A percentile compares a stretch with the other conserved stretches of the same genome.
Evolutionary conservation across 2,797 vertebrate species (phyloP).

Genomic region (Martes flavigula): DNA sequence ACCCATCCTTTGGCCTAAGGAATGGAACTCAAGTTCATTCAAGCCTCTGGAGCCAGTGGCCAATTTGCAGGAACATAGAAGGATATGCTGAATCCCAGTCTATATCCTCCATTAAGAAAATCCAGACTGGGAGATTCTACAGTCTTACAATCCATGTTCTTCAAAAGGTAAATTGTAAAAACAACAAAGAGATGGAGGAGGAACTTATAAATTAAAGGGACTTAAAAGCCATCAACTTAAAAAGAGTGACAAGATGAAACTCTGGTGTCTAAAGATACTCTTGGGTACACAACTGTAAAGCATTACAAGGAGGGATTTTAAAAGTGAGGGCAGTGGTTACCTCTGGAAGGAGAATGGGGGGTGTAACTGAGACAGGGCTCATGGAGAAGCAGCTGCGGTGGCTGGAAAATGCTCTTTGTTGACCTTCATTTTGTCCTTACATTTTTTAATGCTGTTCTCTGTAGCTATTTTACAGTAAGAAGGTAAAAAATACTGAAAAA

Average conservation of each 20-base stretch:
- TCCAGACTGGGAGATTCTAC: background rate
- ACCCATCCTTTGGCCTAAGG: background rate
- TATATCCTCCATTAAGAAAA: background rate
- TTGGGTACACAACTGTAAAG: background rate
- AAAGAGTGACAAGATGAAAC: background rate
- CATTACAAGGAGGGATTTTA: background rate
- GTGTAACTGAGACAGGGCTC: background rate
- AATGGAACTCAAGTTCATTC: background rate
- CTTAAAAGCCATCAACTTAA: background rate
- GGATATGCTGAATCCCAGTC: background rate
- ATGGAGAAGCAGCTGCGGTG: background rate
- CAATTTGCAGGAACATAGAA: background rate
- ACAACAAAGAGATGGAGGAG: background rate
- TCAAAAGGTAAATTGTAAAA: background rate
- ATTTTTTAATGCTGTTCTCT: background rate
- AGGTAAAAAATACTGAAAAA: background rate
- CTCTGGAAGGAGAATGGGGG: background rate
- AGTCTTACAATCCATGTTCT: background rate
- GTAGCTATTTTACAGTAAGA: constrained; percentile 1
- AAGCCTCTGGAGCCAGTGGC: background rate
- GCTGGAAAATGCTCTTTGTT: background rate
- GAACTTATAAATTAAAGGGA: background rate
- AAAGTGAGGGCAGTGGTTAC: background rate
- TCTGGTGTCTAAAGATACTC: background rate
- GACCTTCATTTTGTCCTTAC: background rate